Conservation (phyloP, 2,797 vertebrate genomes). For the Columba guinea region DNA sequence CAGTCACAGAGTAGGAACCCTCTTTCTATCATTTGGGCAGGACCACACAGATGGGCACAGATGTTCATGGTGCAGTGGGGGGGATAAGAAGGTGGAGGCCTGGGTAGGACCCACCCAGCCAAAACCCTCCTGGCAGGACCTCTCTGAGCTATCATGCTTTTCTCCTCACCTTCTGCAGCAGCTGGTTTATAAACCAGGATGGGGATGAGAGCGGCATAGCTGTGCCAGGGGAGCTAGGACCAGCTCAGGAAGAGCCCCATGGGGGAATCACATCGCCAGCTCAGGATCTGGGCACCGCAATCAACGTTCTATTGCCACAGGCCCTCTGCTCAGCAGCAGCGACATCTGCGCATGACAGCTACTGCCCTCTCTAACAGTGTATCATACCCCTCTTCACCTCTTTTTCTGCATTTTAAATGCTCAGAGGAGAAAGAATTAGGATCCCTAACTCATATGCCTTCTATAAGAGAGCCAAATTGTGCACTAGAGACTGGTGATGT, state of each 20-base stretch:
- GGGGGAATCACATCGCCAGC: background rate
- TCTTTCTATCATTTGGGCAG: background rate
- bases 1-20: background rate
- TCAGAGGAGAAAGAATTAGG: background rate
- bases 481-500: background rate
- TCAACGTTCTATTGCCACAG: fast-evolving
- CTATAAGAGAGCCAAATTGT: background rate
- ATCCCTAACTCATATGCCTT: background rate
- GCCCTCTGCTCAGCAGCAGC: background rate
- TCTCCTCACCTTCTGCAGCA: background rate
- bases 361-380: background rate
- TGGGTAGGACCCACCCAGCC: background rate
- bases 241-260: background rate
- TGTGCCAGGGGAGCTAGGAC: fast-evolving
- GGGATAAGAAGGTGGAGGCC: background rate
- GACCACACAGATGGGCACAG: background rate
- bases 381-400: background rate
- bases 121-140: fast-evolving
- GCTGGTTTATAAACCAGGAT: background rate
- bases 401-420: background rate
- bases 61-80: fast-evolving
- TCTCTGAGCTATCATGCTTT: background rate
- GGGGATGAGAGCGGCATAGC: background rate
- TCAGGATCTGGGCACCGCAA: background rate
- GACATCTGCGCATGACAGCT: background rate